Base-by-base conservation (phyloP, 2,888 invertebrate species). In the Branchellion lobata region DNA sequence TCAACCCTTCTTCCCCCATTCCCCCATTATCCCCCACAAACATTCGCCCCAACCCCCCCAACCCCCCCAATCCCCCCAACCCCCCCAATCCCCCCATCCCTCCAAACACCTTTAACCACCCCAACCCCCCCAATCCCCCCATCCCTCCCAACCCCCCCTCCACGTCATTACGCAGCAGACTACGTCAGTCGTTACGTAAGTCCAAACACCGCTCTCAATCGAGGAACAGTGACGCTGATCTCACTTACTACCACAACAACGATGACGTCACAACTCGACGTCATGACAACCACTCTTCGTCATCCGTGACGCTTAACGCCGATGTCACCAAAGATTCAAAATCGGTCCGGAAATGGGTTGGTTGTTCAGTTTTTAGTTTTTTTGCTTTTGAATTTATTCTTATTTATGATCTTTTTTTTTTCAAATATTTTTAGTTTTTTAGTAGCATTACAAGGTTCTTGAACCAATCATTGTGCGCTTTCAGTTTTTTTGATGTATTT, bases 241-340 rank as follows among this genome's bases (percentile, higher is more conserved):
- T 57, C 11, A 57, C 5, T n/a, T 57, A 57, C 21, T 57, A 57
- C 61, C 61, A 57, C 21, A n/a, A n/a, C 24, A 57, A 57, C 61
- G 24, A 24, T 57, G 61, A 57, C n/a, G 21, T 57, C 61, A 57
- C n/a, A n/a, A 57, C 5, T 24, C 3, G 61, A 14, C 3, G n/a
- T n/a, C 61, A 57, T 57, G 61, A 57, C n/a, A 57, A 57, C 61
- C 21, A 57, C 21, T 57, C 61, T 57, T 57, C 61, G 61, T 57
- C 61, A n/a, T 57, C 61, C 5, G 21, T 24, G 24, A 24, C 61
- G 61, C 61, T 57, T 3, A 57, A 57, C 21, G 14, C 11, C n/a
- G 24, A 57, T 24, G 61, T 57, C 3, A 57, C 61, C 61, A 57
- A 57, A 57, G 61, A 57, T 57, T 24, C n/a, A 14, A 57, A 57